phyloP scores from a whole-genome alignment of 2,113 vertebrate genomes.

The Epinephelus fuscoguttatus region DNA sequence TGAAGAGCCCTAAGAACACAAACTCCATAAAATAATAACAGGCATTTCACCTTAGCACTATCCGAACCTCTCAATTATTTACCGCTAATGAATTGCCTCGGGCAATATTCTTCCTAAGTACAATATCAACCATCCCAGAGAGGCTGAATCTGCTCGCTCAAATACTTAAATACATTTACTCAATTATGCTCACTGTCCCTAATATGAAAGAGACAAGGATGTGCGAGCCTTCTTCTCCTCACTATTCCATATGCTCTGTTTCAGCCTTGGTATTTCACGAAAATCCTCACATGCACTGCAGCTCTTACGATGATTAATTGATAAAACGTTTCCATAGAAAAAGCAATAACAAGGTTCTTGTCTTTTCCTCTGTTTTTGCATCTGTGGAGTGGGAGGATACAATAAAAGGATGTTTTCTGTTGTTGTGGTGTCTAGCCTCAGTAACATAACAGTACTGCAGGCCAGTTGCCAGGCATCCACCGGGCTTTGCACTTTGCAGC shows the following conservation, averaged over 20 bases:
- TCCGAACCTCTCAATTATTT: conserved; percentile 82
- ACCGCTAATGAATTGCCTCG: conserved; percentile 82
- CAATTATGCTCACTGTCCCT: conserved; percentile 74
- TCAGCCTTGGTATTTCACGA: conserved; percentile 34
- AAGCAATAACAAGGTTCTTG: conserved; percentile 18
- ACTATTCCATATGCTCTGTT: conserved; percentile 45
- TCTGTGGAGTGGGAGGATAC: conserved; percentile 34
- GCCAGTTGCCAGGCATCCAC: conserved; percentile 43
- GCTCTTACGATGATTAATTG: conserved; percentile 16
- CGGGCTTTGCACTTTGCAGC: conserved; percentile 34
- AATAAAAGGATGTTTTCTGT: conserved; percentile 43
- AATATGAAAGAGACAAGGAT: conserved; percentile 59
- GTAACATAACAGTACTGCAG: conserved; percentile 25
- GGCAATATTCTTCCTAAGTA: conserved; percentile 75
- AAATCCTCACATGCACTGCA: conserved; percentile 19
- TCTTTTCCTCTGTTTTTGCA: conserved; percentile 29
- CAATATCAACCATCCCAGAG: conserved; percentile 79
- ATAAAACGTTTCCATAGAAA: conserved; percentile 35
- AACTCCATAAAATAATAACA: conserved; percentile 85
- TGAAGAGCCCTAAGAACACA: conserved; percentile 80
- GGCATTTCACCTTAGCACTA: conserved; percentile 80
- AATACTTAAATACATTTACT: conserved; percentile 80
- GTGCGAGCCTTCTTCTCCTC: conserved; percentile 26
- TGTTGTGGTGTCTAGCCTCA: conserved; percentile 22
- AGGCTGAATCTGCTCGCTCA: conserved; percentile 76